Evolutionary conservation across 2,797 vertebrate species (phyloP).

Genomic region (Orientallactaga sibirica): DNA sequence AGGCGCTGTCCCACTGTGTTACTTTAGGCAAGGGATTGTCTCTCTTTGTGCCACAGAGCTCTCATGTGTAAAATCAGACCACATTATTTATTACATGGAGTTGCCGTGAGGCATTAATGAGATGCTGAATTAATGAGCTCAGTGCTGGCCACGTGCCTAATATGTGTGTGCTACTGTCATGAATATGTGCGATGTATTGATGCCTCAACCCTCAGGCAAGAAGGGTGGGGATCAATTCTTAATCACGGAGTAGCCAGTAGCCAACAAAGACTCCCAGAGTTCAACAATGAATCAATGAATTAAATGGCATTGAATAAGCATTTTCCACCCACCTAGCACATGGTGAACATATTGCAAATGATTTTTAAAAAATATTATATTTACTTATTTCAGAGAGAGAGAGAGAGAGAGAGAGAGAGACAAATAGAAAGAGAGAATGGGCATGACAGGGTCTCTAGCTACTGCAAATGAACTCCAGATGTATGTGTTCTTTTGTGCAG

Average conservation of each 20-base stretch:
- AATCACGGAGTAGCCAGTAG: not conserved
- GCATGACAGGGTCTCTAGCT: too few species aligned
- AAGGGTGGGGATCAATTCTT: not conserved
- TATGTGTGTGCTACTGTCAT: not conserved
- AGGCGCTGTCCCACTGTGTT: not conserved
- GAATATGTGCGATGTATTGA: not conserved
- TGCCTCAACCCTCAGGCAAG: not conserved
- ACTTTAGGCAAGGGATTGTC: not conserved
- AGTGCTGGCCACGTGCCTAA: not conserved
- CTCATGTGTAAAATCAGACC: not conserved
- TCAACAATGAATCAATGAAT: not conserved
- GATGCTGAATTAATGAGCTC: not conserved
- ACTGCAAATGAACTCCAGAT: too few species aligned
- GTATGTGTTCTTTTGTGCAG: too few species aligned
- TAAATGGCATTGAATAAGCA: not conserved
- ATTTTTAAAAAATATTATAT: not conserved
- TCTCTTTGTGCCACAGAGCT: not conserved
- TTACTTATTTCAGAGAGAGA: too few species aligned
- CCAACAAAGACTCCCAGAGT: not conserved
- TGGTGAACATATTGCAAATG: not conserved
- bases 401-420: too few species aligned
- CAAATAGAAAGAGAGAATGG: too few species aligned
- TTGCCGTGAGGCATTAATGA: slow-evolving; percentile 8
- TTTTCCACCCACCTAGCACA: not conserved
- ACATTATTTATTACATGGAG: not conserved